phyloP scores from a whole-genome alignment of 2,113 vertebrate genomes.

The Oreotragus oreotragus region DNA sequence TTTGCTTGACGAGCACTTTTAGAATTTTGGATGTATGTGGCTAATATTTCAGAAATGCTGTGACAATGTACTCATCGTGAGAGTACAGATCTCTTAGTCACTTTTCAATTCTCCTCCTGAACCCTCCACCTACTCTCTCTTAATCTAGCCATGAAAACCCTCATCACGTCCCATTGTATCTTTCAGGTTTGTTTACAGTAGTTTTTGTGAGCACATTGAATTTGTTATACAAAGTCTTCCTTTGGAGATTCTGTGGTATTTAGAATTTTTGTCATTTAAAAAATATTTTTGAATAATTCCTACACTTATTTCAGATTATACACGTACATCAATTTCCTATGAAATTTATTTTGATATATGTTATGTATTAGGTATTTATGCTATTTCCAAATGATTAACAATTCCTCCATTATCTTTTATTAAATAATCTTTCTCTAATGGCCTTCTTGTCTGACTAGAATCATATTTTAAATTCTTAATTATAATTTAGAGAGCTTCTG shows the following conservation, averaged over 20 bases:
- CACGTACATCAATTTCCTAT: not conserved
- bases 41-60: not conserved
- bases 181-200: not conserved
- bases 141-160: not conserved
- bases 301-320: not conserved
- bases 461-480: not conserved
- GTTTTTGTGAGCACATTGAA: not conserved
- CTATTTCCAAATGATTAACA: not conserved
- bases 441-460: not conserved
- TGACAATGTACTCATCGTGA: accelerated
- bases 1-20: not conserved
- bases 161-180: not conserved
- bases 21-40: not conserved
- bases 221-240: not conserved
- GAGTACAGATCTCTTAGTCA: not conserved
- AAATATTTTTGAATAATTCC: not conserved
- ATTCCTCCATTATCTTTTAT: not conserved
- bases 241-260: not conserved
- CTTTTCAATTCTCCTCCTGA: not conserved
- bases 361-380: not conserved
- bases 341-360: not conserved
- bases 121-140: not conserved
- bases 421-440: not conserved
- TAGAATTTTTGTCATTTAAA: not conserved
- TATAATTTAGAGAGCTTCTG: not conserved